Conservation (phyloP, 2,797 vertebrate genomes). For the Falco cherrug region DNA sequence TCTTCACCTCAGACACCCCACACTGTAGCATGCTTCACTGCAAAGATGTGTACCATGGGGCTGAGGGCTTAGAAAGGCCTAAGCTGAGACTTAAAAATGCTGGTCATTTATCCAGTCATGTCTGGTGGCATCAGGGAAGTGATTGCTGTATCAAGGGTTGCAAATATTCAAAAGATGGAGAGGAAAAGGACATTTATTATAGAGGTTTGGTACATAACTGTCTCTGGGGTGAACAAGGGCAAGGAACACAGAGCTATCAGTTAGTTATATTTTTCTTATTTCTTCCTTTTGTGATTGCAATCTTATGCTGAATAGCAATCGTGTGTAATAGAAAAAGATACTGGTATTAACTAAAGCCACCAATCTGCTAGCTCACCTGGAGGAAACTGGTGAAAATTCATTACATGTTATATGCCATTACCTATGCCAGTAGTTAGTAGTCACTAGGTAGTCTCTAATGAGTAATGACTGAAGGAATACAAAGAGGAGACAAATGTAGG, state of each 20-base stretch:
- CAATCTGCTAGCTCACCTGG: not conserved
- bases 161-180: not conserved
- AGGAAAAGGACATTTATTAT: not conserved
- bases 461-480: not conserved
- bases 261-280: not conserved
- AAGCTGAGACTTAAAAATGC: not conserved
- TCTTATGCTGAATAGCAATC: not conserved
- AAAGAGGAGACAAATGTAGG: not conserved
- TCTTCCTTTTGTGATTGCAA: not conserved
- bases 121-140: not conserved
- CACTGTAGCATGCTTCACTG: accelerated
- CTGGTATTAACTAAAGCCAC: not conserved
- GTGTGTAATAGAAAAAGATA: not conserved
- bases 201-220: not conserved
- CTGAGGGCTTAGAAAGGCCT: not conserved
- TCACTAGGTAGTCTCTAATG: not conserved
- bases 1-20: not conserved
- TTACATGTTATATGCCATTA: not conserved
- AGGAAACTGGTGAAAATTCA: not conserved
- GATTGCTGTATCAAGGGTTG: not conserved
- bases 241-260: not conserved
- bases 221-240: accelerated
- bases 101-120: not conserved
- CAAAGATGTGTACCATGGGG: not conserved
- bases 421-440: not conserved